phyloP scores from a whole-genome alignment of 2,888 invertebrate species.

The Molorchus minor region DNA sequence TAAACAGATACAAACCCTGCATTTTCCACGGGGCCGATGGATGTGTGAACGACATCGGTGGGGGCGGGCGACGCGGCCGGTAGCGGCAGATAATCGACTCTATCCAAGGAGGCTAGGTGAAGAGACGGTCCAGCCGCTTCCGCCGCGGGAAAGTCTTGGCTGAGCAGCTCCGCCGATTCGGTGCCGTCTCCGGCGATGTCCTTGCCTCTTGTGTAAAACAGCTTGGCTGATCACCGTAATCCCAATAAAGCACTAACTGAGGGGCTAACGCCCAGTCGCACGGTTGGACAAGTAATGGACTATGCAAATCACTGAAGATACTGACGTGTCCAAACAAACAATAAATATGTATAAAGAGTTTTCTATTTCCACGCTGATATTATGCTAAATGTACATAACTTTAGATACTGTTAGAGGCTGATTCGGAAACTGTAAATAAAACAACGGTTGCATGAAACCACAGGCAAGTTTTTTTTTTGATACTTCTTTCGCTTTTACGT shows the following conservation, averaged over 20 bases:
- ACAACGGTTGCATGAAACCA: slow-evolving; percentile 30
- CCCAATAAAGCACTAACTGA: slow-evolving; percentile 2
- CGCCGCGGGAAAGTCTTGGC: slow-evolving; percentile 51
- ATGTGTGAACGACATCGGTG: slow-evolving; percentile 52
- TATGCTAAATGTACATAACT: too few species aligned
- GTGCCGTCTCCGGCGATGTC: slow-evolving; percentile 53
- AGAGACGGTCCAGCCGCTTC: slow-evolving; percentile 47
- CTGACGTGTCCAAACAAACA: too few species aligned
- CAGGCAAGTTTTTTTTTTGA: too few species aligned
- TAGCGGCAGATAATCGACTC: slow-evolving; percentile 55
- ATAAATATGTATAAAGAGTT: too few species aligned
- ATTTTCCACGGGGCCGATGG: slow-evolving; percentile 55
- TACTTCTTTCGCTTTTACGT: too few species aligned
- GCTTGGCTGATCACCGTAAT: slow-evolving; percentile 41
- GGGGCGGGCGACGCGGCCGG: slow-evolving; percentile 54
- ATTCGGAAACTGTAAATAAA: slow-evolving; percentile 11
- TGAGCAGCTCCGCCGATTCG: slow-evolving; percentile 53
- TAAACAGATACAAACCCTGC: slow-evolving; percentile 49
- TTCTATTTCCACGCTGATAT: too few species aligned
- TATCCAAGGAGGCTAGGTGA: slow-evolving; percentile 52
- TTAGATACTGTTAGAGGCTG: too few species aligned
- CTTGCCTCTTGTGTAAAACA: slow-evolving; percentile 57
- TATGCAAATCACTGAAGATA: too few species aligned
- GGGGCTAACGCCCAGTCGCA: background rate
- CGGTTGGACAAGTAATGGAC: background rate